Evolutionary conservation across 2,888 invertebrate species (phyloP).

Genomic region (Andrena praecox): DNA sequence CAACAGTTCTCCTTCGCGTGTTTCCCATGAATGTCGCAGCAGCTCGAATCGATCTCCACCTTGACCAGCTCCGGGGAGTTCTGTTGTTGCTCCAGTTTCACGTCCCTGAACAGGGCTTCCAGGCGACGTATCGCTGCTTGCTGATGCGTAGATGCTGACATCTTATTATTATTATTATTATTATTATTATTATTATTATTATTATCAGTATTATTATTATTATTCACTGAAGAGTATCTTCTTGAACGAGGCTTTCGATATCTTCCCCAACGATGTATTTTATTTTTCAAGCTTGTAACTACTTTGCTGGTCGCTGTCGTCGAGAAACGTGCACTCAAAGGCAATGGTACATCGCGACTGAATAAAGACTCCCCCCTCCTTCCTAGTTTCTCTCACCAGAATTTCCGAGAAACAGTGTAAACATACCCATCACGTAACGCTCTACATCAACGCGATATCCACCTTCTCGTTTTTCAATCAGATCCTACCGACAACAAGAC

Average conservation of each 20-base stretch:
- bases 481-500: too few species aligned
- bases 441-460: background rate
- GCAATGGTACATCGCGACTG: background rate
- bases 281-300: background rate
- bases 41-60: constrained; percentile 87
- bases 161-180: constrained; percentile 29
- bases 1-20: constrained; percentile 84
- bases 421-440: background rate
- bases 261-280: background rate
- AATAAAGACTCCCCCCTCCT: background rate
- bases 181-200: too few species aligned
- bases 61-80: constrained; percentile 79
- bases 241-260: background rate
- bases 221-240: constrained; percentile 1
- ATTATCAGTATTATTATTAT: too few species aligned
- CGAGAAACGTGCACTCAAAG: background rate
- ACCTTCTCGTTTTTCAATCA: too few species aligned
- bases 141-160: constrained; percentile 85
- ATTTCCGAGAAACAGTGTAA: background rate
- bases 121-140: constrained; percentile 90
- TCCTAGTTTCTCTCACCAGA: background rate
- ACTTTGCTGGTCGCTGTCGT: background rate
- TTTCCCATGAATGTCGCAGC: constrained; percentile 90
- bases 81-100: constrained; percentile 86
- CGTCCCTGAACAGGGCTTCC: constrained; percentile 90